Conservation (phyloP, 1,140 invertebrate genomes). For the Drosophila gunungcola region DNA sequence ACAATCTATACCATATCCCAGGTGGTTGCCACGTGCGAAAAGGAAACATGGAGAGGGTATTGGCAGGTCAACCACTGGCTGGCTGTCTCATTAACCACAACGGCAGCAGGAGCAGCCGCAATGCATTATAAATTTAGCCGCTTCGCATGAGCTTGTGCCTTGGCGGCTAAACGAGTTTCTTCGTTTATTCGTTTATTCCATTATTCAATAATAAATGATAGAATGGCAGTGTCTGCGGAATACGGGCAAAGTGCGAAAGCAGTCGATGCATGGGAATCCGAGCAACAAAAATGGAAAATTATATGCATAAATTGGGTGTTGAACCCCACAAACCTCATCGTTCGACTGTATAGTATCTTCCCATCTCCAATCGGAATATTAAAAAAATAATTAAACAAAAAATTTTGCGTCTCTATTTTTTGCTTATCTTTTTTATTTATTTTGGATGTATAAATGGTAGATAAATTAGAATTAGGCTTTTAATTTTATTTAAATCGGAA, state of each 20-base stretch:
- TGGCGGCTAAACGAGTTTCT: constrained; percentile 9
- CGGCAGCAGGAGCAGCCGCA: constrained; percentile 48
- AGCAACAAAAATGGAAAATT: neutral
- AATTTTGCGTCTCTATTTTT: too few relatives aligned
- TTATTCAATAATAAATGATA: constrained; percentile 78
- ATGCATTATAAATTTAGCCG: constrained; percentile 77
- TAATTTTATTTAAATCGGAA: too few relatives aligned
- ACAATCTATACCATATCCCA: constrained; percentile 50
- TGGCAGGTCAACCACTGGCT: constrained; percentile 36
- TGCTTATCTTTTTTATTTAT: too few relatives aligned
- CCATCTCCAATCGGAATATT: too few relatives aligned
- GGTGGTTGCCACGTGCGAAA: constrained; percentile 45
- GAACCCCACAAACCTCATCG: too few relatives aligned
- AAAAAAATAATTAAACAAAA: too few relatives aligned
- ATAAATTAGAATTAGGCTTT: too few relatives aligned
- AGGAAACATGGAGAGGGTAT: constrained; percentile 17
- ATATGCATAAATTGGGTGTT: too few relatives aligned
- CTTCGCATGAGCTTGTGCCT: constrained; percentile 10
- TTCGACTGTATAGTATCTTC: too few relatives aligned
- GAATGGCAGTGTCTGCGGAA: constrained; percentile 46
- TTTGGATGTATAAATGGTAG: too few relatives aligned
- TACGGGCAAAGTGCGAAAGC: constrained; percentile 50
- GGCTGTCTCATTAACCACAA: constrained; percentile 70
- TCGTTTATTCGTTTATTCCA: constrained; percentile 65
- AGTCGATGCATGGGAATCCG: constrained; percentile 35